Conservation (phyloP, 2,797 vertebrate genomes). For the Cyprinella venusta region DNA sequence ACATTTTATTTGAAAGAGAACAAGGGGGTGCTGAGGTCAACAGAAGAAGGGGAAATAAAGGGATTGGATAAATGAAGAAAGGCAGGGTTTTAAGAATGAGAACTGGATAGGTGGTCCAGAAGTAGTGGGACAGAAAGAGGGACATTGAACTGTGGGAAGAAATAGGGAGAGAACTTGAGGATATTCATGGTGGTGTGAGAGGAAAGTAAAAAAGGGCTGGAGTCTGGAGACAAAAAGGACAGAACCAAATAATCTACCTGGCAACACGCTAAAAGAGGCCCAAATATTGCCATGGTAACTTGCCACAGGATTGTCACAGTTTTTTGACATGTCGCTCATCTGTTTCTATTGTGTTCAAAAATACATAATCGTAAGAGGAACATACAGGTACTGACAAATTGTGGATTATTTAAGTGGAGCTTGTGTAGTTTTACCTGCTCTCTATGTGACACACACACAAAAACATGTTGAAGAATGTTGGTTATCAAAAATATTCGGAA, state of each 20-base stretch:
- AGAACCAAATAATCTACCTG: conserved; percentile 63
- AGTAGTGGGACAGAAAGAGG: conserved; percentile 62
- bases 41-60: conserved; percentile 27
- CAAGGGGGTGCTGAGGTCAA: conserved; percentile 50
- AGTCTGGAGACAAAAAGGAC: conserved; percentile 44
- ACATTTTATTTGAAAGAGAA: conserved; percentile 65
- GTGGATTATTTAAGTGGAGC: conserved; percentile 42
- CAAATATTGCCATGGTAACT: conserved; percentile 59
- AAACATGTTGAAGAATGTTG: too few species aligned
- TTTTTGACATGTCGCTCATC: conserved; percentile 39
- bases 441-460: not conserved
- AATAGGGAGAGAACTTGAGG: conserved; percentile 39
- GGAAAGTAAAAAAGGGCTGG: conserved; percentile 37
- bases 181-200: conserved; percentile 21
- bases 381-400: conserved; percentile 33
- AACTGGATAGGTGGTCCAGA: conserved; percentile 62
- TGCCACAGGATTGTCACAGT: conserved; percentile 44
- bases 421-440: conserved; percentile 22
- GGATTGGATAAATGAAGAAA: conserved; percentile 52
- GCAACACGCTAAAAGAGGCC: conserved; percentile 61
- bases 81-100: conserved; percentile 61
- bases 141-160: conserved; percentile 46
- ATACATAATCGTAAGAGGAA: not conserved
- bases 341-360: conserved; percentile 10
- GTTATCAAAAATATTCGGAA: not conserved